Evolutionary conservation across 2,888 invertebrate genomes (phyloP).

Genomic region (Cotesia congregata): DNA sequence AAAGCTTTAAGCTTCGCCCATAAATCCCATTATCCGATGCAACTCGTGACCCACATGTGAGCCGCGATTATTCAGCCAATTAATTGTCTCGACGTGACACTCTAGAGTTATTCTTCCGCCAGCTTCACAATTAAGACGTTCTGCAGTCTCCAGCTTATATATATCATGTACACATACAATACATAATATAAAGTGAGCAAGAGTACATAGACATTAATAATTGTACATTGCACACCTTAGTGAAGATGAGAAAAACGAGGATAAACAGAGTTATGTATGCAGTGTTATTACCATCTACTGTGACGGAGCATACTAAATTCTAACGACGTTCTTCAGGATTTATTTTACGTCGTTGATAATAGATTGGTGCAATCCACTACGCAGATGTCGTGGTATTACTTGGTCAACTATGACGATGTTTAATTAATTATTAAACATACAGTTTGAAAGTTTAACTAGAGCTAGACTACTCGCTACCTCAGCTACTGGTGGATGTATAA

Average conservation of each 20-base stretch:
- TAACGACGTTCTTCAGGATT: constrained; percentile 16
- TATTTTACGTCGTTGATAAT: constrained; percentile 24
- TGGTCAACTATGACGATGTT: not conserved
- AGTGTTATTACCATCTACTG: not conserved
- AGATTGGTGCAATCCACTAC: not conserved
- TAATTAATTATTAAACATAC: not conserved
- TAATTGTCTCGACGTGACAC: constrained; percentile 44
- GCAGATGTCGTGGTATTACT: not conserved
- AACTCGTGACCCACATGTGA: constrained; percentile 69
- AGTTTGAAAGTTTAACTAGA: not conserved
- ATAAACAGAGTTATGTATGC: not conserved
- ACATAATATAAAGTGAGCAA: not conserved
- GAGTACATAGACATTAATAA: not conserved
- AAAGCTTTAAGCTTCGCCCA: constrained; percentile 53
- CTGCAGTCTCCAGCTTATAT: not conserved
- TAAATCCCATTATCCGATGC: constrained; percentile 66
- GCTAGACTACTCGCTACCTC: not conserved
- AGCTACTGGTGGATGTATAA: too few relatives aligned
- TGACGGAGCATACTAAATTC: not conserved
- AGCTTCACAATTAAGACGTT: constrained; percentile 10
- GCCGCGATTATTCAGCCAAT: constrained; percentile 60
- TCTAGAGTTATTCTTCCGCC: constrained; percentile 22
- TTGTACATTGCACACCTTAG: not conserved
- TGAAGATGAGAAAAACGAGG: not conserved
- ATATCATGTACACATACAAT: not conserved